Evolutionary conservation across 2,797 vertebrate genomes (phyloP).

Genomic region (Capromys pilorides): DNA sequence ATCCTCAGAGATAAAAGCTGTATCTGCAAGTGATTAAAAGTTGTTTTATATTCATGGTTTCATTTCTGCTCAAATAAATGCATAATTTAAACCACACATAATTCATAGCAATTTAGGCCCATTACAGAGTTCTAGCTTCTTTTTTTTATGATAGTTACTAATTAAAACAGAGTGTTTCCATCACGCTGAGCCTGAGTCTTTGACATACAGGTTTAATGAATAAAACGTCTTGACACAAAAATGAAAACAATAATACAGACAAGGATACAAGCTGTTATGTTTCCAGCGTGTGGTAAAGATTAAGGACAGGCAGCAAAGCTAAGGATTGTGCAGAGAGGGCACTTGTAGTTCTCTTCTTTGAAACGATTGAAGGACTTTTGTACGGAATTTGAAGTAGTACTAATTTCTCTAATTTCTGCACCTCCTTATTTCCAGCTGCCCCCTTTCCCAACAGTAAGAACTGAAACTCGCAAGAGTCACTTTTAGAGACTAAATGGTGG

Average conservation of each 20-base stretch:
- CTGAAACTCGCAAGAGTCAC: slow-evolving; percentile 42
- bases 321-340: not conserved
- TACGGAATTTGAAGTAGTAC: slow-evolving; percentile 11
- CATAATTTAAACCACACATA: slow-evolving; percentile 72
- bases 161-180: slow-evolving; percentile 68
- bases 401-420: slow-evolving; percentile 47
- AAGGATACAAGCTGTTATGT: slow-evolving; percentile 43
- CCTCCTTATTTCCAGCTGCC: slow-evolving; percentile 31
- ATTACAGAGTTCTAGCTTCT: slow-evolving; percentile 70
- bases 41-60: slow-evolving; percentile 76
- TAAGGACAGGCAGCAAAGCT: slow-evolving; percentile 2
- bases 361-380: slow-evolving; percentile 12
- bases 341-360: not conserved
- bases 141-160: slow-evolving; percentile 69
- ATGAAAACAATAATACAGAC: slow-evolving; percentile 65
- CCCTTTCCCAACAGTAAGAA: not conserved
- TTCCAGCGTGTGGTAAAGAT: slow-evolving; percentile 48
- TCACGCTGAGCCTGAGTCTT: slow-evolving; percentile 51
- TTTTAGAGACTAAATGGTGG: slow-evolving; percentile 43
- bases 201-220: slow-evolving; percentile 66
- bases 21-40: slow-evolving; percentile 83
- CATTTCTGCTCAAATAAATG: slow-evolving; percentile 75
- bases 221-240: slow-evolving; percentile 65
- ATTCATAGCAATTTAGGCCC: slow-evolving; percentile 67
- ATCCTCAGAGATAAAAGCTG: slow-evolving; percentile 79